Percentiles rank a stretch among this genome's conserved stretches.
These are phyloP conservation scores for Aphidius colemani DNA, from an alignment of 2,888 invertebrate genomes.

Conservation along the genomic window DNA sequence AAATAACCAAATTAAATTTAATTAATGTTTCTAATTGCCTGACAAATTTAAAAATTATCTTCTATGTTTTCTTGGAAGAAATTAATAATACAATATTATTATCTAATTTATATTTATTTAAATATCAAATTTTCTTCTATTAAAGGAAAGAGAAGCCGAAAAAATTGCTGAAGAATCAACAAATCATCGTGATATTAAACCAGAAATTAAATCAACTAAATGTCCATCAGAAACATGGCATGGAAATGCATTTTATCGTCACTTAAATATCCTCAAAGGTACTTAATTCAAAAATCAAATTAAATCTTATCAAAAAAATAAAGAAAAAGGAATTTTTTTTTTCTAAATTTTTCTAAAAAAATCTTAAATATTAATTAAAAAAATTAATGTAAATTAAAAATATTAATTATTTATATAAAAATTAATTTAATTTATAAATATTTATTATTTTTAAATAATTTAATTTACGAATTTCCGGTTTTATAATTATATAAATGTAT, in stretches of 20 bases:
- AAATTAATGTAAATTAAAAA: background rate
- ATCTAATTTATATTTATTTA: conserved; percentile 1
- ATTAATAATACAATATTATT: conserved; percentile 2
- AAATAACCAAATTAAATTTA: no score
- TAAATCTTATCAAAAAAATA: background rate
- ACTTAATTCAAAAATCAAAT: conserved; percentile 17
- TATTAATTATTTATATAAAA: no score
- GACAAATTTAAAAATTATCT: conserved; percentile 28
- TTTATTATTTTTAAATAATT: no score
- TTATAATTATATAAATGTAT: no score
- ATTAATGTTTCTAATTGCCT: no score
- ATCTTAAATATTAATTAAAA: background rate
- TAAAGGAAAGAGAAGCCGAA: conserved; percentile 54
- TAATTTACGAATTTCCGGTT: no score
- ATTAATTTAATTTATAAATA: background rate
- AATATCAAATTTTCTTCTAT: conserved; percentile 13
- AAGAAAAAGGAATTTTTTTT: no score
- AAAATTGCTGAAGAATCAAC: conserved; percentile 50
- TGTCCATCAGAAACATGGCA: conserved; percentile 52
- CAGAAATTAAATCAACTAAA: conserved; percentile 46
- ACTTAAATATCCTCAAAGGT: conserved; percentile 50
- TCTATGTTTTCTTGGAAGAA: conserved; percentile 23
- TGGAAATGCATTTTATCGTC: conserved; percentile 49
- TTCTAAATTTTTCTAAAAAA: background rate
- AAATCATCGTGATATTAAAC: conserved; percentile 48